phyloP scores from a whole-genome alignment of 2,888 invertebrate species.

The Flexamia atlantica region DNA sequence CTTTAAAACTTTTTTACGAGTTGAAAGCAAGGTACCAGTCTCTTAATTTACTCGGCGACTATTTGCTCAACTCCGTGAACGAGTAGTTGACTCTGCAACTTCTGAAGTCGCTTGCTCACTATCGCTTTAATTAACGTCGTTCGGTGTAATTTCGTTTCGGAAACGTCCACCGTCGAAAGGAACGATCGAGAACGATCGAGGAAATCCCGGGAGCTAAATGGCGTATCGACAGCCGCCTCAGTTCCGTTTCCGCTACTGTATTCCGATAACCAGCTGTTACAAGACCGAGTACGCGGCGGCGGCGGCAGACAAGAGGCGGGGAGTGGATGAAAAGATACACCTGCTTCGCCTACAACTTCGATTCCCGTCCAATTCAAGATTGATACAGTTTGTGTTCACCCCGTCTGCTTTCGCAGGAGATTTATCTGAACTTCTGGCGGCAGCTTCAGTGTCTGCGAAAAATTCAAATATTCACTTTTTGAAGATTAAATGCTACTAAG shows the following conservation, averaged over 20 bases:
- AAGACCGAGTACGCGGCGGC: not conserved
- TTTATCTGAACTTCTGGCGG: not conserved
- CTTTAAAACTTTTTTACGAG: slow-evolving; percentile 23
- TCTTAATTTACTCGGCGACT: not conserved
- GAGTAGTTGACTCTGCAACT: too few relatives aligned
- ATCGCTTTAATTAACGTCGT: too few relatives aligned
- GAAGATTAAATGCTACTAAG: too few relatives aligned
- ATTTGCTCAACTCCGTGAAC: not conserved
- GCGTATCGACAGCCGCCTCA: not conserved
- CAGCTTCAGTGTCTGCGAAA: too few relatives aligned
- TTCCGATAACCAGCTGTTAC: not conserved
- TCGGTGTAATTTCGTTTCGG: too few relatives aligned
- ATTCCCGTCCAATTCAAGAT: slow-evolving; percentile 30
- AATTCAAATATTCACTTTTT: too few relatives aligned
- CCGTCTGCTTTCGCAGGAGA: not conserved
- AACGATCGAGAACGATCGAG: too few relatives aligned
- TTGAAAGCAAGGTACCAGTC: slow-evolving; percentile 23
- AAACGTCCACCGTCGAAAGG: too few relatives aligned
- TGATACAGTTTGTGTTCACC: slow-evolving; percentile 2
- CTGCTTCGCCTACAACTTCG: slow-evolving; percentile 1
- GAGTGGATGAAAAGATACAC: not conserved
- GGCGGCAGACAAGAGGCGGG: not conserved
- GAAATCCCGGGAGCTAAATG: too few relatives aligned
- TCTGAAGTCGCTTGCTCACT: too few relatives aligned
- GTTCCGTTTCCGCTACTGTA: not conserved